Evolutionary conservation across 2,113 vertebrate species (phyloP), one percentile per base, ranked within the genome.

Genomic region (Trichechus manatus): DNA sequence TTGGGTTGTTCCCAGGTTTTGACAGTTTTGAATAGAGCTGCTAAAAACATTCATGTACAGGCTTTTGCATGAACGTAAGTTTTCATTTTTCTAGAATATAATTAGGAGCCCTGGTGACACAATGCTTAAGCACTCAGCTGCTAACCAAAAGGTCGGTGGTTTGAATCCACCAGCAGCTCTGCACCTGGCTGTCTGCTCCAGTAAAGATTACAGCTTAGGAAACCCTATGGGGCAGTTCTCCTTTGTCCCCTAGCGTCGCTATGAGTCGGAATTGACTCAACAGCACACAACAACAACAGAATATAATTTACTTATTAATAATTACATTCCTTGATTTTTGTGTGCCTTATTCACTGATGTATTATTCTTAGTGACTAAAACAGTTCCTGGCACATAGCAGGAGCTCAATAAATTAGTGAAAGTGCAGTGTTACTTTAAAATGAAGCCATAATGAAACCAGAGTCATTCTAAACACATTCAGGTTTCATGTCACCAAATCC

Each of bases 11-110:
- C 86, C 59, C n/a, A 97, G 74, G 75, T 82, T 87, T 84, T 11
- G 29, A 9, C 87, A 87, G 3, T 93, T 93, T 91, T 4, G 9
- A 91, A 80, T 64, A 87, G 39, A 90, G 39, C 36, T 84, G 63
- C 82, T 93, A 23, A 97, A 79, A 95, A 84, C 36, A 66, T 93
- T 94, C 29, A 2, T 89, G 6, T 84, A 47, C 5, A 78, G 33
- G 15, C 25, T 94, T 93, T 91, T 78, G 36, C 84, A 10, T 87
- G 33, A 64, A 78, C 50, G 6, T 80, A 90, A 59, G 31, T 89
- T 84, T 88, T 95, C 47, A n/a, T 70, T 96, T 56, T 93, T 87
- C 44, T 87, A 36, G 74, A 83, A 56, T 87, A 84, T 95, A 53
- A 61, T 83, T 90, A 39, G 27, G 66, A 72, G 19, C 72, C 72